phyloP scores from a whole-genome alignment of 30 jellyfish, hydroid and myxozoan species.

The Phacellophora camtschatica region DNA sequence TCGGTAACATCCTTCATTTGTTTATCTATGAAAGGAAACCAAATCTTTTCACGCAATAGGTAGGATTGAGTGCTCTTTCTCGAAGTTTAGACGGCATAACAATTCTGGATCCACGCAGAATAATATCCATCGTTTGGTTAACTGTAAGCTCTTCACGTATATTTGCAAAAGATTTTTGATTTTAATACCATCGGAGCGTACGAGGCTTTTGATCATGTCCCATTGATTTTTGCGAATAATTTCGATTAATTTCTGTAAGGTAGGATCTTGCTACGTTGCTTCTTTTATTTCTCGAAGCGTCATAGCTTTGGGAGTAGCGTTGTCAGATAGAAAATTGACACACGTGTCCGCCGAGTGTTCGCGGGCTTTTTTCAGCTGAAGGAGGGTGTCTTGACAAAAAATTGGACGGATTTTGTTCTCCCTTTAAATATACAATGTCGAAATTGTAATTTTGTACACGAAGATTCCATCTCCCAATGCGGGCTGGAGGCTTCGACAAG shows the following conservation, averaged over 20 bases:
- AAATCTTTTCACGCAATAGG: conserved; percentile 10
- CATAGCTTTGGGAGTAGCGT: conserved; percentile 7
- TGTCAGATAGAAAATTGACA: background rate
- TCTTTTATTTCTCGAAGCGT: background rate
- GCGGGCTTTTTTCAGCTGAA: background rate
- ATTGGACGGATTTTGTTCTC: conserved; percentile 42
- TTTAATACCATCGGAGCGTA: too few species aligned
- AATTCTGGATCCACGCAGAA: conserved; percentile 15
- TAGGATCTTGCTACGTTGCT: background rate
- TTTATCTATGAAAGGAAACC: conserved; percentile 25
- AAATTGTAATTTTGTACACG: conserved; percentile 28
- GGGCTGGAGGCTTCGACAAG: background rate
- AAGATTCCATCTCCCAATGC: conserved; percentile 35
- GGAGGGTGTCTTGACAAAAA: conserved; percentile 20
- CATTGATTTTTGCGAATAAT: too few species aligned
- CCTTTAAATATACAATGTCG: conserved; percentile 3
- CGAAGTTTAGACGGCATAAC: conserved; percentile 15
- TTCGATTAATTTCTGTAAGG: background rate
- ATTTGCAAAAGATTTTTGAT: background rate
- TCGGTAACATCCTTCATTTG: background rate
- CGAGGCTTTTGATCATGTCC: too few species aligned
- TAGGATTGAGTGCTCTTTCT: background rate
- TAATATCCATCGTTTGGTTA: background rate
- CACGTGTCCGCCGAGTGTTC: background rate
- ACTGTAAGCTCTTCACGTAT: background rate